Conservation (phyloP, 2,797 vertebrate genomes). For the Falco cherrug region DNA sequence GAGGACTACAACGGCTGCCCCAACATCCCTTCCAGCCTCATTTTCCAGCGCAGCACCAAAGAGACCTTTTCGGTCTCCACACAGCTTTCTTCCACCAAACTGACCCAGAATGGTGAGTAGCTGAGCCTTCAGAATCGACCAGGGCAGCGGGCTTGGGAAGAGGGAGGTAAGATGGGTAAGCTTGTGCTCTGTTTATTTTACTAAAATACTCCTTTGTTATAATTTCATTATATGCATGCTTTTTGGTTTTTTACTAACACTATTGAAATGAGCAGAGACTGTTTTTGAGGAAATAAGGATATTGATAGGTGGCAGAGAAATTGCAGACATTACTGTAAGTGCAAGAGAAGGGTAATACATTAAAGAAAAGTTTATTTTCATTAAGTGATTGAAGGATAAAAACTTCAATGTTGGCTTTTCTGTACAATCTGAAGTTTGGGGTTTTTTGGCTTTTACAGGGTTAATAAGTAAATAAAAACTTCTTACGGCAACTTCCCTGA, state of each 20-base stretch:
- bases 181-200: background rate
- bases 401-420: background rate
- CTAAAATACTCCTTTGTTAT: background rate
- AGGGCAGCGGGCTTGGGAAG: background rate
- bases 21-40: slow-evolving; percentile 93
- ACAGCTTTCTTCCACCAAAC: slow-evolving; percentile 96
- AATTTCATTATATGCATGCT: background rate
- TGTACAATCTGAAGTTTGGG: background rate
- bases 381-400: background rate
- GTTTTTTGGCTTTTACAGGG: background rate
- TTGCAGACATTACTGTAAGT: background rate
- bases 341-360: background rate
- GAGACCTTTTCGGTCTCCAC: slow-evolving; percentile 97
- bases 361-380: background rate
- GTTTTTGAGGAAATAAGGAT: background rate
- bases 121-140: background rate
- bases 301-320: background rate
- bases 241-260: background rate
- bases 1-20: slow-evolving; percentile 97
- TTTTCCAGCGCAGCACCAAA: slow-evolving; percentile 97
- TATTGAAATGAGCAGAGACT: background rate
- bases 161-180: background rate
- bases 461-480: background rate
- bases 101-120: slow-evolving; percentile 94
- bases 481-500: background rate